Evolutionary conservation across 1,140 invertebrate genomes (phyloP).

Genomic region (Onthophagus taurus): DNA sequence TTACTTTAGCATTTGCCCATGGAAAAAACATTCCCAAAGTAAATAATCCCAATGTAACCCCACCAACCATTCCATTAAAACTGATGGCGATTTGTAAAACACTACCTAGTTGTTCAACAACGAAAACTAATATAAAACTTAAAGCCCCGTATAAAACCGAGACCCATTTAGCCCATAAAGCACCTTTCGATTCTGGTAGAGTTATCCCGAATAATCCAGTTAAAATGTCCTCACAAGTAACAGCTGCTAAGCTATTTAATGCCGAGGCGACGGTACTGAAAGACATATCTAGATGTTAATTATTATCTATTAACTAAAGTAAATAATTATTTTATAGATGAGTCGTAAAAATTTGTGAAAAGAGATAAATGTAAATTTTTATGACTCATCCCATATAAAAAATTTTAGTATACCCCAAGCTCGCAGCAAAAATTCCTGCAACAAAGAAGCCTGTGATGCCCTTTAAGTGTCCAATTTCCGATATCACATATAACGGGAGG

Average conservation of each 20-base stretch:
- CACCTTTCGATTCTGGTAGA: slow-evolving; percentile 60
- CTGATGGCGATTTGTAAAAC: slow-evolving; percentile 76
- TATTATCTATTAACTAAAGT: slow-evolving; percentile 2
- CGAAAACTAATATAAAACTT: slow-evolving; percentile 60
- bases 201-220: slow-evolving; percentile 56
- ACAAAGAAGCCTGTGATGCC: slow-evolving; percentile 77
- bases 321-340: background rate
- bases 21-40: slow-evolving; percentile 83
- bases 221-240: slow-evolving; percentile 81
- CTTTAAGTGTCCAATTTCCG: slow-evolving; percentile 56
- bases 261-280: slow-evolving; percentile 84
- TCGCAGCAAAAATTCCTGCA: slow-evolving; percentile 50
- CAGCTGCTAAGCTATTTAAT: slow-evolving; percentile 81
- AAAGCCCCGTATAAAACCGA: slow-evolving; percentile 52
- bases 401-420: slow-evolving; percentile 42
- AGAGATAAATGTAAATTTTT: no score
- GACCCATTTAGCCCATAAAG: slow-evolving; percentile 52
- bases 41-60: slow-evolving; percentile 75
- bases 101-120: slow-evolving; percentile 69
- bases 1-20: slow-evolving; percentile 66
- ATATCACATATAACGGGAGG: slow-evolving; percentile 77
- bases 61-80: slow-evolving; percentile 81
- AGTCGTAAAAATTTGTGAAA: no score
- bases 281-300: slow-evolving; percentile 17
- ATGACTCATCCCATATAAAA: no score